Evolutionary conservation across 2,888 invertebrate genomes (phyloP).

Genomic region (Pyrocoelia pectoralis): DNA sequence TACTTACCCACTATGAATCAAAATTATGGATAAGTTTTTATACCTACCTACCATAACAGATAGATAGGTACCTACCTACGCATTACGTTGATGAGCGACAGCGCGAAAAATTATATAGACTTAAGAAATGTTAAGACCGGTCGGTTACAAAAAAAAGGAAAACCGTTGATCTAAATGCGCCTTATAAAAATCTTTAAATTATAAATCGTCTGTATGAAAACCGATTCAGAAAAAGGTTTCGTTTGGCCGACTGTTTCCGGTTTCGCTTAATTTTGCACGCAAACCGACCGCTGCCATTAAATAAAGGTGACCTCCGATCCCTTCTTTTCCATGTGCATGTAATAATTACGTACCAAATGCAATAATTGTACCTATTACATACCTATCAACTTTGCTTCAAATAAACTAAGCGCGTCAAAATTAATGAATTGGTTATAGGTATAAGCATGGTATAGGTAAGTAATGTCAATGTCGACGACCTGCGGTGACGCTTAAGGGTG

Average conservation of each 20-base stretch:
- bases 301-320: constrained; percentile 20
- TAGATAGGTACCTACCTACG: no score
- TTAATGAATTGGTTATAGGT: neutral
- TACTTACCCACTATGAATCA: no score
- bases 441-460: no score
- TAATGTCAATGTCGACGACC: constrained; percentile 29
- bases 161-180: neutral
- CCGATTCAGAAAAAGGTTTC: neutral
- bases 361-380: neutral
- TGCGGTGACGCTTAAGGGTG: neutral
- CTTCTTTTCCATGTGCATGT: constrained; percentile 16
- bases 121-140: neutral
- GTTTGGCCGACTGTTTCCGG: constrained; percentile 31
- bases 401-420: neutral
- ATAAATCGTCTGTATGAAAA: neutral
- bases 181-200: constrained; percentile 15
- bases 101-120: neutral
- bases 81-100: no score
- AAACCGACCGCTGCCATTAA: constrained; percentile 29
- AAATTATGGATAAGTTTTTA: no score
- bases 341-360: neutral
- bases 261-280: constrained; percentile 27
- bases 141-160: neutral
- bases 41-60: no score
- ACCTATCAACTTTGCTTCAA: neutral